These are phyloP conservation scores for Lycodopsis pacificus DNA, from an alignment of 2,797 vertebrate species.

Conservation along the genomic window DNA sequence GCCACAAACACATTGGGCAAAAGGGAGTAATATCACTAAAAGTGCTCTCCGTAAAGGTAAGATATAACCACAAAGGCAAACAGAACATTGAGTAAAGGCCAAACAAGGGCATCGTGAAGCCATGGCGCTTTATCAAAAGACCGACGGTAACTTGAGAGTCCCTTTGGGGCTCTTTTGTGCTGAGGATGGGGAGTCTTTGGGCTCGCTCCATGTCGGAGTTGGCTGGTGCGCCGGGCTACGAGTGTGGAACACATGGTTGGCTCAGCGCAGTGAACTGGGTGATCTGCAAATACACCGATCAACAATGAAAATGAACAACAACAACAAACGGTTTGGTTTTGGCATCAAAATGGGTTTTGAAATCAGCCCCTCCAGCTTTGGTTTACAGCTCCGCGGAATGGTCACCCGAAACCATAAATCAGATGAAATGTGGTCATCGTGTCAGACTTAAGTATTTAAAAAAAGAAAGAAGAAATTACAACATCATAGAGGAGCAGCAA, in stretches of 20 bases:
- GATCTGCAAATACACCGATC: conserved; percentile 50
- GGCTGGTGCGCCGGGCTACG: conserved; percentile 34
- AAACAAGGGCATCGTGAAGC: conserved; percentile 37
- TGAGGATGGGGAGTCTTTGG: conserved; percentile 44
- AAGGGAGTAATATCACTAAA: conserved; percentile 21
- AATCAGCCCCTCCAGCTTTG: conserved; percentile 1
- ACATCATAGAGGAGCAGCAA: conserved; percentile 13
- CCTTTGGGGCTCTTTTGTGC: conserved; percentile 45
- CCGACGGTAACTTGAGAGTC: conserved; percentile 53
- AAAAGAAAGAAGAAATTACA: conserved; percentile 6
- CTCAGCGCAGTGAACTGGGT: conserved; percentile 53
- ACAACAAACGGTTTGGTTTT: conserved; percentile 47
- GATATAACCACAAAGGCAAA: conserved; percentile 29
- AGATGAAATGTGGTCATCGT: conserved; percentile 29
- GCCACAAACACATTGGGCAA: conserved; percentile 61
- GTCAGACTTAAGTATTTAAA: conserved; percentile 15
- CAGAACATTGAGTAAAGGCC: conserved; percentile 17
- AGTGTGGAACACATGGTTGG: conserved; percentile 65
- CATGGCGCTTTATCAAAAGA: conserved; percentile 54
- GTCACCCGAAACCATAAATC: conserved; percentile 28
- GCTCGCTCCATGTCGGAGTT: conserved; percentile 41
- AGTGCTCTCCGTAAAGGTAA: conserved; percentile 33
- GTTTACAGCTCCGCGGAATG: conserved; percentile 7
- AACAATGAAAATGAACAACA: conserved; percentile 53
- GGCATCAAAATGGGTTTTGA: conserved; percentile 34